Percentiles rank a stretch among this genome's conserved stretches.
These are phyloP conservation scores for Larimichthys crocea DNA, from an alignment of 2,113 vertebrate genomes.

Conservation along the genomic window DNA sequence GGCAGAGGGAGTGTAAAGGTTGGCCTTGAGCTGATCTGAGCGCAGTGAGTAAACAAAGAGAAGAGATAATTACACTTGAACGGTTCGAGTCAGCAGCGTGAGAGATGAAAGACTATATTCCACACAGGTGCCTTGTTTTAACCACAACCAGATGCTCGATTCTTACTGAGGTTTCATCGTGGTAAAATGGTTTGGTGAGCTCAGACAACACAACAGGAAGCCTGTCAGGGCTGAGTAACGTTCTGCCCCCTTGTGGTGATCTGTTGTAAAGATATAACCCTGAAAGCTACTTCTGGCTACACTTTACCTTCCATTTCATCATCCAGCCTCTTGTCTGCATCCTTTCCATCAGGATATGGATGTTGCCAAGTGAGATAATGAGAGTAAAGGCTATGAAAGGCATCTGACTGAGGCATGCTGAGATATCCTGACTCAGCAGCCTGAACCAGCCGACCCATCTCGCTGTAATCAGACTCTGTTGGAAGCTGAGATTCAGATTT, in stretches of 20 bases:
- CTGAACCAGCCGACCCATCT: not conserved
- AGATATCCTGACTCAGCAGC: constrained; percentile 7
- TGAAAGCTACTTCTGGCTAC: not conserved
- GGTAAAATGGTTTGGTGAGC: no score
- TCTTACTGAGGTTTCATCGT: not conserved
- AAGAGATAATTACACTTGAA: not conserved
- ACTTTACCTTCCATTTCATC: constrained; percentile 49
- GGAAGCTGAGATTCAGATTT: constrained; percentile 3
- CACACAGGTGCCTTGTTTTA: constrained; percentile 7
- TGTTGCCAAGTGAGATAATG: not conserved
- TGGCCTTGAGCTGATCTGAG: constrained; percentile 23
- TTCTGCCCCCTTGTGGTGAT: constrained; percentile 49
- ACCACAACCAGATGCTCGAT: not conserved
- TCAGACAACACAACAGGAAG: no score
- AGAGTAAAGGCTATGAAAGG: not conserved
- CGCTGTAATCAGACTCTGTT: not conserved
- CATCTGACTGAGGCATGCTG: constrained; percentile 3
- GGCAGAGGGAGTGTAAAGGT: constrained; percentile 4
- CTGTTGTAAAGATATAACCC: not conserved
- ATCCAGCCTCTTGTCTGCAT: not conserved
- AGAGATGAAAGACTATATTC: not conserved
- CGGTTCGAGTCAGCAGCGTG: not conserved
- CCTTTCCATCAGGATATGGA: not conserved
- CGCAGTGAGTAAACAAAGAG: not conserved
- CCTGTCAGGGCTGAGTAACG: not conserved